phyloP scores from a whole-genome alignment of 2,888 invertebrate genomes.

The Cephus spinipes region DNA sequence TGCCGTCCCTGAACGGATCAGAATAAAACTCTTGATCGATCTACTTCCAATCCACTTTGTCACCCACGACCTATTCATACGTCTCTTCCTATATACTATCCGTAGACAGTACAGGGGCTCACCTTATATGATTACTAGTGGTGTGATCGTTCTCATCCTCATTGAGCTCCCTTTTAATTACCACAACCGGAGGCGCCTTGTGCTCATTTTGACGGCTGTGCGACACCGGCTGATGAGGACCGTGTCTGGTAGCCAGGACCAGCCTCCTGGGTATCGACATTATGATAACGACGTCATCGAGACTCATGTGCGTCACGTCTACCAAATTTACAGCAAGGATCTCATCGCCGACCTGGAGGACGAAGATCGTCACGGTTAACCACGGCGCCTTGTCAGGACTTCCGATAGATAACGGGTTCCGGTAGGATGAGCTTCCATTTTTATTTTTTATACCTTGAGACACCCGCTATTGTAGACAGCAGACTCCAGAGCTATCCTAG shows the following conservation, averaged over 20 bases:
- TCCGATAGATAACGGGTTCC: neutral
- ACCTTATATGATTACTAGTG: conserved; percentile 64
- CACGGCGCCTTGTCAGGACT: neutral
- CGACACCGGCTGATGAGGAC: conserved; percentile 60
- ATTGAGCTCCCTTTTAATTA: conserved; percentile 87
- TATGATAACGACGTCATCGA: conserved; percentile 99
- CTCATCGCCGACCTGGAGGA: conserved; percentile 90
- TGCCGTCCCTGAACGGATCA: conserved; percentile 68
- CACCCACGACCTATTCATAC: neutral
- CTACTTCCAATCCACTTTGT: neutral
- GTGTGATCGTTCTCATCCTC: conserved; percentile 79
- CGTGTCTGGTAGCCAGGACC: conserved; percentile 90
- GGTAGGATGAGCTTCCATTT: neutral
- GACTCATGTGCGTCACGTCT: conserved; percentile 96
- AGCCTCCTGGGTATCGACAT: conserved; percentile 98
- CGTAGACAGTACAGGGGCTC: conserved; percentile 25
- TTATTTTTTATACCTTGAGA: conserved; percentile 75
- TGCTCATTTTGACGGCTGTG: conserved; percentile 71
- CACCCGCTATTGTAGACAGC: conserved; percentile 98
- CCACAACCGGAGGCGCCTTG: conserved; percentile 92
- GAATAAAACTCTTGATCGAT: conserved; percentile 20
- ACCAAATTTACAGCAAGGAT: conserved; percentile 98
- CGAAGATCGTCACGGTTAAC: neutral
- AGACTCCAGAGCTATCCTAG: conserved; percentile 93
- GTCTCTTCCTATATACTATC: conserved; percentile 27